phyloP scores from a whole-genome alignment of 2,797 vertebrate species.

The Alcedo atthis region DNA sequence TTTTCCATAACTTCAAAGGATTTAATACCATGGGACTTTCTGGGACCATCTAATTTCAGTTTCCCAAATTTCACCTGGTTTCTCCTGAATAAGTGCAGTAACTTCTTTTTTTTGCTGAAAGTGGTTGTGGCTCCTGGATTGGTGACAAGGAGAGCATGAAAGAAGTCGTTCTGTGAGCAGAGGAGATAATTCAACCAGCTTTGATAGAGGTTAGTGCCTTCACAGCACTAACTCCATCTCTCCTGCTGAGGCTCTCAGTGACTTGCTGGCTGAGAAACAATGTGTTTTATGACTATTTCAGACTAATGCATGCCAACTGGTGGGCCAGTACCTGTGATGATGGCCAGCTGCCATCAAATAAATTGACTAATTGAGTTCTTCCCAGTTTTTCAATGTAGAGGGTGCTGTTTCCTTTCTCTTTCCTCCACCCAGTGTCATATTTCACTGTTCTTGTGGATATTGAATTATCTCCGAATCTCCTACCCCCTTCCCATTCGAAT shows the following conservation, averaged over 20 bases:
- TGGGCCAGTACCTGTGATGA: background rate
- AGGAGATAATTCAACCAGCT: background rate
- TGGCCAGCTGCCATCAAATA: background rate
- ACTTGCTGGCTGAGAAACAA: background rate
- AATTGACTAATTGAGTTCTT: background rate
- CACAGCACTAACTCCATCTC: background rate
- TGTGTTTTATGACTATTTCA: background rate
- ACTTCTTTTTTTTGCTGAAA: background rate
- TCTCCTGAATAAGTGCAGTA: background rate
- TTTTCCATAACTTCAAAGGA: background rate
- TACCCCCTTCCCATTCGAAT: background rate
- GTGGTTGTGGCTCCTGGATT: background rate
- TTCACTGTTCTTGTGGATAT: background rate
- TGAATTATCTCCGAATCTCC: background rate
- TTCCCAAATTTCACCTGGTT: background rate
- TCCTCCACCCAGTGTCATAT: rapidly evolving
- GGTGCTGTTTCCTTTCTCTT: background rate
- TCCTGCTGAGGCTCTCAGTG: background rate
- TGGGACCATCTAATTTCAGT: background rate
- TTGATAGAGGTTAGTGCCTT: background rate
- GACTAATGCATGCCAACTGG: background rate
- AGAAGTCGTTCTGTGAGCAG: background rate
- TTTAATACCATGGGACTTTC: background rate
- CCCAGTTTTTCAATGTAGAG: background rate
- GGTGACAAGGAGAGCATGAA: background rate